phyloP scores from a whole-genome alignment of 2,113 vertebrate species.

The Vulpes ferrilata region DNA sequence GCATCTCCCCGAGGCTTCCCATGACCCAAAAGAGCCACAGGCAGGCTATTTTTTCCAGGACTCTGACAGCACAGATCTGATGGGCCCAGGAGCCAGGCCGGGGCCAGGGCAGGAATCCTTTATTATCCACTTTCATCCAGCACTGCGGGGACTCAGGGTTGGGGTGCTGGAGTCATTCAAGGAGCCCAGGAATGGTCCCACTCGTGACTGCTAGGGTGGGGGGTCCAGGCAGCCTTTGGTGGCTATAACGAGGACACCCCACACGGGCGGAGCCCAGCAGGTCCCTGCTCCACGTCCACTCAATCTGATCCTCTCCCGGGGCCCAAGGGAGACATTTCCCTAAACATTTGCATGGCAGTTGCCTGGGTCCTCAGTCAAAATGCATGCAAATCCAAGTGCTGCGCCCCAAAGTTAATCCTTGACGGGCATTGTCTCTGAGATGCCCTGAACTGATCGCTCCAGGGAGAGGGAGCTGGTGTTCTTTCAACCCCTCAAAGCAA shows the following conservation, averaged over 20 bases:
- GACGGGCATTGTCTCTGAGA: neutral
- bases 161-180: neutral
- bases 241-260: neutral
- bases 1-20: neutral
- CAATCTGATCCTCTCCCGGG: neutral
- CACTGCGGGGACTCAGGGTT: neutral
- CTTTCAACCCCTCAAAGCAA: neutral
- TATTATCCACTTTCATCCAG: neutral
- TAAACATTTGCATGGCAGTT: constrained; percentile 65
- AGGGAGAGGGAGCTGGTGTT: neutral
- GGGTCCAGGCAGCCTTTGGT: neutral
- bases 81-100: neutral
- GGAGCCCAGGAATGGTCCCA: constrained; percentile 30
- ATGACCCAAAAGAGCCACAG: neutral
- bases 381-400: constrained; percentile 28
- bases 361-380: constrained; percentile 2
- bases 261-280: neutral
- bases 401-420: neutral
- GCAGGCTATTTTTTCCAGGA: neutral
- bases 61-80: neutral
- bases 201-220: neutral
- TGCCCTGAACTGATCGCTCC: rapidly evolving
- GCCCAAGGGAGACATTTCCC: neutral
- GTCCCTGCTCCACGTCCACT: no score
- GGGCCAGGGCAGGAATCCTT: neutral